Evolutionary conservation across 2,888 invertebrate species (phyloP).

Genomic region (Pollenia labialis): DNA sequence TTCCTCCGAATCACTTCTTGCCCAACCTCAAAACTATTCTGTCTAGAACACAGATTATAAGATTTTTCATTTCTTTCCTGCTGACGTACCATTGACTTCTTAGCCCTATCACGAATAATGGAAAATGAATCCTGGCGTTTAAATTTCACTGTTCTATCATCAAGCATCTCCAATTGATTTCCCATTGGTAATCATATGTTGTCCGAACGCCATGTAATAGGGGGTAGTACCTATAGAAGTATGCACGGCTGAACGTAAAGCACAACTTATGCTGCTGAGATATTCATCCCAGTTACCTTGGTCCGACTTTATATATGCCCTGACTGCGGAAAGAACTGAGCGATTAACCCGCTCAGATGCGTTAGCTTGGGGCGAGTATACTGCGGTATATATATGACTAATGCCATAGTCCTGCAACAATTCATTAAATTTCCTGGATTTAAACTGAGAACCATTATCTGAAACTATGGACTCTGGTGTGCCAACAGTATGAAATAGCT

Average conservation of each 20-base stretch:
- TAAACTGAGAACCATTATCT: constrained; percentile 77
- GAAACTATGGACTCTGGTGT: constrained; percentile 73
- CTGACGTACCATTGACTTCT: too few relatives aligned
- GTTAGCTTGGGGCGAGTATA: constrained; percentile 65
- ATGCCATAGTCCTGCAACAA: constrained; percentile 55
- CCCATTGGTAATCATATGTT: constrained; percentile 66
- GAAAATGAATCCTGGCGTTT: too few relatives aligned
- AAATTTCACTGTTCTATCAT: too few relatives aligned
- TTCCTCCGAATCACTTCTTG: too few relatives aligned
- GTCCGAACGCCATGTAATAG: constrained; percentile 64
- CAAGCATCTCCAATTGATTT: background rate
- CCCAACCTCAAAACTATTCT: too few relatives aligned
- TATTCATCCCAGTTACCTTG: constrained; percentile 58
- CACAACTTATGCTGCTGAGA: constrained; percentile 33
- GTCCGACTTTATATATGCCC: constrained; percentile 54
- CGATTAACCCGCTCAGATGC: constrained; percentile 66
- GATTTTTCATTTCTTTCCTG: too few relatives aligned
- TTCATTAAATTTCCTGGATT: constrained; percentile 56
- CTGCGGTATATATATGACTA: constrained; percentile 57
- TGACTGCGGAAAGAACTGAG: constrained; percentile 61
- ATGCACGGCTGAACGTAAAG: constrained; percentile 49
- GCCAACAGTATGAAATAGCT: constrained; percentile 75
- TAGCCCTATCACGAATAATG: too few relatives aligned
- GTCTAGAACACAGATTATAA: too few relatives aligned
- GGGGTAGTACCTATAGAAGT: constrained; percentile 39